Conservation (phyloP, 2,888 invertebrate genomes). For the Lithophane ornitopus region DNA sequence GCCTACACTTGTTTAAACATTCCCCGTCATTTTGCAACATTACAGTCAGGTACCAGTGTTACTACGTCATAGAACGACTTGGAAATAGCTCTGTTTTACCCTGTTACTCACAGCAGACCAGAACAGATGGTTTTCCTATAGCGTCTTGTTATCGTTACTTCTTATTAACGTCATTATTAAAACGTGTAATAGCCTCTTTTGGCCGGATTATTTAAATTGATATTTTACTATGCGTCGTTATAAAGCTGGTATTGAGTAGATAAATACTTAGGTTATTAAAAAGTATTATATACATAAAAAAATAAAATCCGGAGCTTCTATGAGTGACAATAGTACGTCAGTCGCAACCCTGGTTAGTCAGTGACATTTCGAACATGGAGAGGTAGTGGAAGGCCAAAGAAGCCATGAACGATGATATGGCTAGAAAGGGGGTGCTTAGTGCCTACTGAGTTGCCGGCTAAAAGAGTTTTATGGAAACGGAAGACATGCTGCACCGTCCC, state of each 20-base stretch:
- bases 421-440: too few species aligned
- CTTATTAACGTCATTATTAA: constrained; percentile 33
- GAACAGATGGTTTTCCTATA: constrained; percentile 27
- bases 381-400: background rate
- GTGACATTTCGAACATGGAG: background rate
- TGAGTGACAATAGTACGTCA: background rate
- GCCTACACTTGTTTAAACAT: constrained; percentile 32
- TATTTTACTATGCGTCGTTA: constrained; percentile 18
- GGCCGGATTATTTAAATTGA: constrained; percentile 6
- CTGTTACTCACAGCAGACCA: constrained; percentile 24
- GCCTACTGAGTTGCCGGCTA: background rate
- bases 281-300: background rate
- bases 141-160: constrained; percentile 37
- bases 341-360: background rate
- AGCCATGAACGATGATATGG: background rate
- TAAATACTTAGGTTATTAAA: background rate
- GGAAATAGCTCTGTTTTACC: constrained; percentile 23
- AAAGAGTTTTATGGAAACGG: background rate
- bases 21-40: constrained; percentile 25
- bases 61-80: constrained; percentile 35
- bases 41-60: background rate
- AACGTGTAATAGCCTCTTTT: background rate
- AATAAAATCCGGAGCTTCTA: background rate
- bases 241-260: background rate
- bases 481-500: too few species aligned